A percentile compares a stretch with the other conserved stretches of the same genome.
These are phyloP conservation scores for Smutsia gigantea DNA, from an alignment of 2,797 vertebrate genomes.

Conservation along the genomic window DNA sequence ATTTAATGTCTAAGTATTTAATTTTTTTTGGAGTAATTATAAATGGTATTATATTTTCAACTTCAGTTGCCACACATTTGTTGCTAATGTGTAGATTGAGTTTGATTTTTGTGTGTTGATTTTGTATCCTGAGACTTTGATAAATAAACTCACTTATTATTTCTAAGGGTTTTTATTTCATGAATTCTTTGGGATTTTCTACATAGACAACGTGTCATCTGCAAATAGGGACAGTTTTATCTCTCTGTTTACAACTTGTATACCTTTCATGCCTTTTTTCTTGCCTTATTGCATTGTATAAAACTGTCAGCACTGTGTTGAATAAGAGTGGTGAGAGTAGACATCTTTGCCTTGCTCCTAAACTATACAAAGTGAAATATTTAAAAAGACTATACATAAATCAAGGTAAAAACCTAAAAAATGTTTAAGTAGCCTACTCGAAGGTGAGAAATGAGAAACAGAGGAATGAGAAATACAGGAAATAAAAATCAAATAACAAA, in stretches of 20 bases:
- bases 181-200: no score
- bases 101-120: no score
- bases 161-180: no score
- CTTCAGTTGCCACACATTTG: no score
- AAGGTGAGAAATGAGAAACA: background rate
- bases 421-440: background rate
- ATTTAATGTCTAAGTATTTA: no score
- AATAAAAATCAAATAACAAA: constrained; percentile 16
- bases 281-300: background rate
- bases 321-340: background rate
- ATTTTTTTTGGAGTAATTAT: no score
- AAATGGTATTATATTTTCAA: no score
- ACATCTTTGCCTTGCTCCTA: background rate
- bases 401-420: constrained; percentile 17
- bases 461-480: background rate
- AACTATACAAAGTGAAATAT: constrained; percentile 28
- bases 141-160: no score
- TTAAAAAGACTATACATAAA: background rate
- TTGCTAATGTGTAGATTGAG: no score
- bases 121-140: no score
- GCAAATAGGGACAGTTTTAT: no score
- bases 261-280: background rate
- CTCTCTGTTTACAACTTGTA: background rate
- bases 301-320: background rate
- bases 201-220: no score